These are phyloP conservation scores for Tringa solitaria DNA, from an alignment of 2,113 vertebrate species.

Conservation along the genomic window DNA sequence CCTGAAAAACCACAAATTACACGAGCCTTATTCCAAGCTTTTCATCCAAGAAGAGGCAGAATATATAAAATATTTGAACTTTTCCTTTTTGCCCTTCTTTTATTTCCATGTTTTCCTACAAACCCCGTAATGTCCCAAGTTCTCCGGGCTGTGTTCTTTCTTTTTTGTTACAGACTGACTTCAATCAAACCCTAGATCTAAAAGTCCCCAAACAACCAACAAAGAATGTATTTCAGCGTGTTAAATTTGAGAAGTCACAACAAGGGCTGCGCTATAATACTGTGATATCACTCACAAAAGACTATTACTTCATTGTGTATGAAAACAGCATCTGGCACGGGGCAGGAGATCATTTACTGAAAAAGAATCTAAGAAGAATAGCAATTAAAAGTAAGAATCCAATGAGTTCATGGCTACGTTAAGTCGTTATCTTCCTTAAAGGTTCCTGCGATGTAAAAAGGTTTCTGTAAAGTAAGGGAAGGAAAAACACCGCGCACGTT, in stretches of 20 bases:
- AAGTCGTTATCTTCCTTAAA: background rate
- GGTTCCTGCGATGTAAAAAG: background rate
- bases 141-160: background rate
- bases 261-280: background rate
- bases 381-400: background rate
- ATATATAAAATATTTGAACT: background rate
- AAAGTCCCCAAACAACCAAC: slow-evolving; percentile 17
- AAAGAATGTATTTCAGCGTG: background rate
- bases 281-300: slow-evolving; percentile 42
- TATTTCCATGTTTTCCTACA: background rate
- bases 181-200: slow-evolving; percentile 3
- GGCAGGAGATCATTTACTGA: background rate
- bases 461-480: background rate
- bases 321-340: background rate
- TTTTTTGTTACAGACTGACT: background rate
- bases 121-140: background rate
- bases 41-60: background rate
- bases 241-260: slow-evolving; percentile 50
- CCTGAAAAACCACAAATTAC: background rate
- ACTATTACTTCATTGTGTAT: slow-evolving; percentile 28
- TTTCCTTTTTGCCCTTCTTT: background rate
- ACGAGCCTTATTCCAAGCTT: background rate
- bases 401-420: background rate
- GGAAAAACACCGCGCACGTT: background rate
- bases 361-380: background rate